Conservation (phyloP, 2,113 vertebrate species). For the Takifugu flavidus region DNA sequence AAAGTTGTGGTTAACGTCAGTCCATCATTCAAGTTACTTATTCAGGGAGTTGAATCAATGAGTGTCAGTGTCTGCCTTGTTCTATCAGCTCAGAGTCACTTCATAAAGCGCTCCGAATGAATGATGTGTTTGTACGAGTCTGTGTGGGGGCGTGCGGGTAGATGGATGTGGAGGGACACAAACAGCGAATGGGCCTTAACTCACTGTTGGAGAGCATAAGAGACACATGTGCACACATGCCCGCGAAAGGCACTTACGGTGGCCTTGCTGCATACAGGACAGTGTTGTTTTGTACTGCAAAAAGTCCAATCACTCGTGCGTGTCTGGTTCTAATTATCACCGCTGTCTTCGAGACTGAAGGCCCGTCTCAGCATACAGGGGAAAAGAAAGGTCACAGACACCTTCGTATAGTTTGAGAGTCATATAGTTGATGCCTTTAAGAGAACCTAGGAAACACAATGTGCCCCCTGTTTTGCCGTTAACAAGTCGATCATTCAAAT, state of each 20-base stretch:
- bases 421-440: slow-evolving; percentile 13
- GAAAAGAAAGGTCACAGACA: slow-evolving; percentile 27
- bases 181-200: slow-evolving; percentile 28
- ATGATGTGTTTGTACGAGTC: slow-evolving; percentile 49
- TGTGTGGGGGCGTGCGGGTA: slow-evolving; percentile 3
- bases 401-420: slow-evolving; percentile 14
- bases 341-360: slow-evolving; percentile 38
- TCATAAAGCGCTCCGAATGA: slow-evolving; percentile 58
- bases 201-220: slow-evolving; percentile 35
- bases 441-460: neutral
- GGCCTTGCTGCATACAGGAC: slow-evolving; percentile 64
- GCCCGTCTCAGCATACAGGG: slow-evolving; percentile 26
- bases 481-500: too few relatives aligned
- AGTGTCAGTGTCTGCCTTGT: slow-evolving; percentile 29
- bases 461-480: too few relatives aligned
- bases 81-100: slow-evolving; percentile 39
- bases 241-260: slow-evolving; percentile 32
- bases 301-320: slow-evolving; percentile 34
- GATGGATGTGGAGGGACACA: slow-evolving; percentile 32
- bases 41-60: slow-evolving; percentile 26
- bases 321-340: slow-evolving; percentile 64
- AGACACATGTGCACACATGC: slow-evolving; percentile 16
- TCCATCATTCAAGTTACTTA: slow-evolving; percentile 22
- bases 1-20: slow-evolving; percentile 24
- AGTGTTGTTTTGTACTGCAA: slow-evolving; percentile 56